A percentile compares a stretch with the other conserved stretches of the same genome.
phyloP scores from a whole-genome alignment of 1,140 invertebrate genomes.

The Caenorhabditis briggsae region DNA sequence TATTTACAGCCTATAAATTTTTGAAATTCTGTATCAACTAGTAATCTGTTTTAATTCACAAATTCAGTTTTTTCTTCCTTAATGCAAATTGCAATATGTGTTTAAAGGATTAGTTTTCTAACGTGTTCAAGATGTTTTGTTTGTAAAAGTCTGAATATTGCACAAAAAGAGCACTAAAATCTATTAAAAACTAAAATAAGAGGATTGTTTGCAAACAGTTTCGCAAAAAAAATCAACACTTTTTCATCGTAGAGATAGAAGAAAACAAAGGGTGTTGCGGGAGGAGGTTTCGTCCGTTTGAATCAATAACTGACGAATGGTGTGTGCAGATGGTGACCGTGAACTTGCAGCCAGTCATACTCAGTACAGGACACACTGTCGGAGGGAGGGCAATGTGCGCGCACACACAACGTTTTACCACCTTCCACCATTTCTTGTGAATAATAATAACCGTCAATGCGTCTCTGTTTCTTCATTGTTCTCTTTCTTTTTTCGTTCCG shows the following conservation, averaged over 20 bases:
- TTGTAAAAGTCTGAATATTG: too few relatives aligned
- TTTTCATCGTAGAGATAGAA: too few relatives aligned
- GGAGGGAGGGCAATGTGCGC: not conserved
- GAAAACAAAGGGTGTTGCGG: not conserved
- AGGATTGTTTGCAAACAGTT: not conserved
- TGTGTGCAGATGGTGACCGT: constrained; percentile 53
- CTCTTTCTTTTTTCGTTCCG: not conserved
- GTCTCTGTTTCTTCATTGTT: too few relatives aligned
- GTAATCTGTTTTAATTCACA: too few relatives aligned
- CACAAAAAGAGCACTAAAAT: too few relatives aligned
- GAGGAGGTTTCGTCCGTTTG: not conserved
- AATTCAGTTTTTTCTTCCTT: too few relatives aligned
- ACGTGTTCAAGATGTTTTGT: too few relatives aligned
- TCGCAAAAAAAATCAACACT: too few relatives aligned
- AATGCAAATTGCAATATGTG: too few relatives aligned
- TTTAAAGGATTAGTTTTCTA: too few relatives aligned
- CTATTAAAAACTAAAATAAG: not conserved
- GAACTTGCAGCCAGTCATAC: constrained; percentile 4
- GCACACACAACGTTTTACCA: constrained; percentile 37
- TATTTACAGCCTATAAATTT: too few relatives aligned
- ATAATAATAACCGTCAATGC: not conserved
- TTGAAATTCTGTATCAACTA: too few relatives aligned
- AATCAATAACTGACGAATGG: constrained; percentile 45
- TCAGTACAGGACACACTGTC: not conserved
- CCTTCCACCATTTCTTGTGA: not conserved